These are phyloP conservation scores for Takifugu bimaculatus DNA, from an alignment of 2,113 vertebrate genomes.

Conservation along the genomic window DNA sequence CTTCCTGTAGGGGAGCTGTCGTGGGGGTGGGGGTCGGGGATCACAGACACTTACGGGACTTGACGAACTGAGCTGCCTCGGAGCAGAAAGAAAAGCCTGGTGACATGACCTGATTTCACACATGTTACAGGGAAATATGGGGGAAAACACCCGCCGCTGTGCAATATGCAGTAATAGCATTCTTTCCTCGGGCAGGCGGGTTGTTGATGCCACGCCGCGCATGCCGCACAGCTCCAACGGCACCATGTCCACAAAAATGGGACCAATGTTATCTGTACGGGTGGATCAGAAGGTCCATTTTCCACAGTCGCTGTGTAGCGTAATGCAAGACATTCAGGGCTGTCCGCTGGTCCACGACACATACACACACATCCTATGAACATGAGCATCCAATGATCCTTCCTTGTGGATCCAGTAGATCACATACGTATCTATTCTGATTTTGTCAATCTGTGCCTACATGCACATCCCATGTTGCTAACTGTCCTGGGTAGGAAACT, in stretches of 20 bases:
- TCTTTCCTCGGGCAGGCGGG: slow-evolving; percentile 23
- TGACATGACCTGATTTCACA: slow-evolving; percentile 53
- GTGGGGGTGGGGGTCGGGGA: slow-evolving; percentile 37
- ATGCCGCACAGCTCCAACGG: slow-evolving; percentile 18
- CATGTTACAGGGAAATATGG: slow-evolving; percentile 21
- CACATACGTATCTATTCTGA: no score
- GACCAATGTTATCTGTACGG: background rate
- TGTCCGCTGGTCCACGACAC: background rate
- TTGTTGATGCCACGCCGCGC: slow-evolving; percentile 37
- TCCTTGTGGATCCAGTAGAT: no score
- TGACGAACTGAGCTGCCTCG: slow-evolving; percentile 32
- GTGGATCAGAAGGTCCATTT: slow-evolving; percentile 23
- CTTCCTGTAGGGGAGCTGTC: slow-evolving; percentile 42
- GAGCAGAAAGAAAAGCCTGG: slow-evolving; percentile 19
- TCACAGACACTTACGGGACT: slow-evolving; percentile 50
- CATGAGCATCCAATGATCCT: no score
- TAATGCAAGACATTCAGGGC: slow-evolving; percentile 3
- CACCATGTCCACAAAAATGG: slow-evolving; percentile 17
- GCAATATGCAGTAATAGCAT: slow-evolving; percentile 35
- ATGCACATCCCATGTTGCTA: background rate
- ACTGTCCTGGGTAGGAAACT: background rate
- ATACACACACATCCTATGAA: no score
- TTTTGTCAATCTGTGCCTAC: no score
- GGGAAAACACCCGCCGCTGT: slow-evolving; percentile 22
- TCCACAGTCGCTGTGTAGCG: slow-evolving; percentile 4